Evolutionary conservation across 1,140 invertebrate species (phyloP), one percentile per base, ranked within the genome.

Genomic region (Venustaconcha ellipsiformis): DNA sequence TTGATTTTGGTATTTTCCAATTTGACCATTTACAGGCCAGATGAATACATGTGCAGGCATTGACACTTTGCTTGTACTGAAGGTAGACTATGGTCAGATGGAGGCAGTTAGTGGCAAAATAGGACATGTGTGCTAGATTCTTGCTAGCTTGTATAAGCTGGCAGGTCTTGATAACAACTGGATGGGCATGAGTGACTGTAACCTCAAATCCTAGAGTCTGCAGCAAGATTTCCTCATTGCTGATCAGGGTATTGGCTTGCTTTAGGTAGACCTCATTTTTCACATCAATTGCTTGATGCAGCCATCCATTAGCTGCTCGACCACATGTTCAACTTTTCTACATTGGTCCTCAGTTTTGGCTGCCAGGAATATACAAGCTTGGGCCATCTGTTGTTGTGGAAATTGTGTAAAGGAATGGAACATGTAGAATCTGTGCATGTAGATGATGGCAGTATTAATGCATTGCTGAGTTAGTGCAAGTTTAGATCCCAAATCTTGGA

Each of bases 271-370:
- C 90, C 90, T 96, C 94, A 64, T 94, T 94, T 79, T 93, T 93
- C 13, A 91, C 86, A 88, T 95, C 94, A 80, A 95, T 91, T 79
- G 91, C 26, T 30, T 30, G 26, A 90, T 87, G 90, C 70, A 96
- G 92, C 89, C 95, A 96, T 73, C 94, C 92, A 87, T 98, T 94
- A 68, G 95, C 93, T 56, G 96, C 94, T 91, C 94, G 83, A 99
- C 97, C 14, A 99, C 95, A 92, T 98, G 96, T 91, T 99, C 97
- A 87, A 99, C 90, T 91, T 99, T 99, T 48, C 97, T 91, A 2
- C 97, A 97, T 88, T 98, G 96, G 88, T 99, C 97, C 91, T 99
- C 97, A 13, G 98, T 96, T 92, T 99, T 99, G 64, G 97, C 97
- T 59, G 97, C 97, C 68, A 99, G 91, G 90, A 99, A 99, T 18